These are phyloP conservation scores for Phorcus lineatus DNA, from an alignment of 2,888 invertebrate species.

Conservation along the genomic window DNA sequence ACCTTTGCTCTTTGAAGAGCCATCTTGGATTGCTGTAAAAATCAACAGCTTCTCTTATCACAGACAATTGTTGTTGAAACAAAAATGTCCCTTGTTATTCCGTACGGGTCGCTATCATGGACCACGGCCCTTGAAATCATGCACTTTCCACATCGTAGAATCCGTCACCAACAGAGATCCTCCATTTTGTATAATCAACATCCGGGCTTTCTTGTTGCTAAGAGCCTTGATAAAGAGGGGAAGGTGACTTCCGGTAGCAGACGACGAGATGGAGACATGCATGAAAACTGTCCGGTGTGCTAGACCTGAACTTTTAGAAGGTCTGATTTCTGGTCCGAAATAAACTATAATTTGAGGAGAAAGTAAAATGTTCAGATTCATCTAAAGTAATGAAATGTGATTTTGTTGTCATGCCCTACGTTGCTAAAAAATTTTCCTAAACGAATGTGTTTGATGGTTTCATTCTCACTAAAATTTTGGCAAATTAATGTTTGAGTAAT, in stretches of 20 bases:
- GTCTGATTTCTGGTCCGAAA: too few relatives aligned
- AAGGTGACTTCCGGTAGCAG: constrained; percentile 40
- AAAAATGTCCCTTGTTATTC: background rate
- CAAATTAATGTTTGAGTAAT: too few relatives aligned
- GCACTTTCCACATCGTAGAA: background rate
- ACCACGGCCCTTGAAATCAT: background rate
- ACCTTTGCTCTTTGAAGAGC: constrained; percentile 67
- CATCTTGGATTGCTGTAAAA: constrained; percentile 40
- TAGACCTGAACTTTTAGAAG: too few relatives aligned
- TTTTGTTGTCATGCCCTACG: too few relatives aligned
- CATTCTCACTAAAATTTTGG: too few relatives aligned
- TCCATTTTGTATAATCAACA: constrained; percentile 60
- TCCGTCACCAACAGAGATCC: constrained; percentile 20
- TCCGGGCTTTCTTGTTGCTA: constrained; percentile 66
- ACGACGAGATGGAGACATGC: constrained; percentile 4
- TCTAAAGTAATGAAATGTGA: too few relatives aligned
- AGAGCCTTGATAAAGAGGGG: constrained; percentile 36
- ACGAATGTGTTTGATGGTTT: too few relatives aligned
- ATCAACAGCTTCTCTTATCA: background rate
- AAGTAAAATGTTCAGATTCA: too few relatives aligned
- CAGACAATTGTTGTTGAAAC: background rate
- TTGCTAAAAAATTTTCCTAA: too few relatives aligned
- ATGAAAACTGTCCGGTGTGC: too few relatives aligned
- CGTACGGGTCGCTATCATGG: background rate
- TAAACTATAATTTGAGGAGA: too few relatives aligned